Conservation (phyloP, 1,140 invertebrate genomes). For the Temnothorax curvispinosus region DNA sequence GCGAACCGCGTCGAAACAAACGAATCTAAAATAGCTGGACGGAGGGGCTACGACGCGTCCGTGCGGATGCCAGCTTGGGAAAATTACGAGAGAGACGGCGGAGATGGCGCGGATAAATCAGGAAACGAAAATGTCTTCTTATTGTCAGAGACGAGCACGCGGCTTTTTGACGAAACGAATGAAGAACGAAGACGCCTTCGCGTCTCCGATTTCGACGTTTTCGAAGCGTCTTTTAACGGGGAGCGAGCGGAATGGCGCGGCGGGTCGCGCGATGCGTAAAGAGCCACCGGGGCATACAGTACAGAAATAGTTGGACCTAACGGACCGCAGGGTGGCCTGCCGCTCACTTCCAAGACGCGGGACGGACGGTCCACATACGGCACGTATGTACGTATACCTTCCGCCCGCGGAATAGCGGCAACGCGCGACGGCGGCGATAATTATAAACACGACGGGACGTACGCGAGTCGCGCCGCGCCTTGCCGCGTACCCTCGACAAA, state of each 20-base stretch:
- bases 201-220: conserved; percentile 41
- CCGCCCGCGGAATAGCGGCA: conserved; percentile 39
- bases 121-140: neutral
- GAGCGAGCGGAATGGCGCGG: conserved; percentile 7
- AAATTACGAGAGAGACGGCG: conserved; percentile 11
- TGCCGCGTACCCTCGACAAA: conserved; percentile 45
- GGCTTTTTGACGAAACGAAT: neutral
- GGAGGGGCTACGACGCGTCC: neutral
- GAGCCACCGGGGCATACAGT: conserved; percentile 20
- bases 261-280: conserved; percentile 12
- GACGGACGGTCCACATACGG: conserved; percentile 11
- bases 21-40: conserved; percentile 2
- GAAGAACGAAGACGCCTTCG: conserved; percentile 31
- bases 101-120: neutral
- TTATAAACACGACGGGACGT: conserved; percentile 64
- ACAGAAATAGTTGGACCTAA: conserved; percentile 68
- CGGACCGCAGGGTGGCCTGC: conserved; percentile 22
- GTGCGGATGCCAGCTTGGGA: neutral
- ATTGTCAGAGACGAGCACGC: neutral
- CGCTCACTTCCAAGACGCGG: conserved; percentile 14
- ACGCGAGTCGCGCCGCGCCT: neutral
- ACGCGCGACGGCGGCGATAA: conserved; percentile 61
- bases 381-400: neutral
- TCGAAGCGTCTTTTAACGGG: conserved; percentile 1
- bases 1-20: neutral